Base-by-base conservation (phyloP, 1,140 invertebrate species). In the Atopsyche davidsoni region DNA sequence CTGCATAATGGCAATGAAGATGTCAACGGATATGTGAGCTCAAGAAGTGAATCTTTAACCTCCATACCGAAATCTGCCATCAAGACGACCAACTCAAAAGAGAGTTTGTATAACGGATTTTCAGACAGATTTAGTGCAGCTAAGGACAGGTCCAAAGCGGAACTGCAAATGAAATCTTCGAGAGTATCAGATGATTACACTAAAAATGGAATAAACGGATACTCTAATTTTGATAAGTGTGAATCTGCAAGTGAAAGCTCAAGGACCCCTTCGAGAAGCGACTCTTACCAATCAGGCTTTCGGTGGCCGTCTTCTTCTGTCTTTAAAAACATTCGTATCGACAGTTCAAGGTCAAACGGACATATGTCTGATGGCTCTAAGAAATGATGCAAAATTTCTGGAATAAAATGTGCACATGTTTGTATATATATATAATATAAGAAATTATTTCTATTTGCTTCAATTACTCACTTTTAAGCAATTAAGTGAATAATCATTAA, bases 281-380 rank as follows among this genome's bases (percentile, higher is more conserved):
- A 51, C 19, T 55, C 53, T 14, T 41, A 34, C 21, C 44, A 48
- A 16, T 46, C 48, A 11, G 50, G 51, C 2, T 57, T 57, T 23
- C 32, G 48, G 18, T 57, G 55, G 55, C 51, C 55, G 1, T 46
- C 55, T 35, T 51, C 53, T 4, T 48, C 41, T 16, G 51, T 57
- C 17, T 57, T 57, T 22, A 57, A 57, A 42, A 57, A 57, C 42
- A 57, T 57, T 14, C 32, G 47, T 25, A 53, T 57, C 17, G 51
- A 57, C 10, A 49, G 34, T 52, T 25, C 54, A n/a, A 42, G 34
- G 18, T 9, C 34, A 7, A 56, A 56, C 35, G 54, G 54, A 18
- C 49, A 56, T 32, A 18, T 43, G 13, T 39, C 35, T 19, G 50
- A 53, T 35, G 28, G 34, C 21, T 34, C 31, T 9, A 49, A 48